phyloP scores from a whole-genome alignment of 2,113 vertebrate genomes.

The Peromyscus leucopus region DNA sequence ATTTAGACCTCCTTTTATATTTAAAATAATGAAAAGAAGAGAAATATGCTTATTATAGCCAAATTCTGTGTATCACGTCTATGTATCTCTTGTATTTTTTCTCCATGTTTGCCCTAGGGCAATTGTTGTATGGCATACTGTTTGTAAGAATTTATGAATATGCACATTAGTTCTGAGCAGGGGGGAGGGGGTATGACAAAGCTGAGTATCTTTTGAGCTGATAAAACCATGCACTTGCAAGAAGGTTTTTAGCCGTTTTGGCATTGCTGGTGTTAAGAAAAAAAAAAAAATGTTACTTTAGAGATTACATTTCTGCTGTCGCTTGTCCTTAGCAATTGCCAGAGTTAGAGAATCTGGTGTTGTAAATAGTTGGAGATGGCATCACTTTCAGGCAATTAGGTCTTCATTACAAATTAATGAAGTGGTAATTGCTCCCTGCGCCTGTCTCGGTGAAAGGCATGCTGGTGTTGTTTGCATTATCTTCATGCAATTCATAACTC shows the following conservation, averaged over 20 bases:
- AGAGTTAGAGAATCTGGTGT: background rate
- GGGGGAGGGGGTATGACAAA: background rate
- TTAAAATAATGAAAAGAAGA: background rate
- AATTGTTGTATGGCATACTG: background rate
- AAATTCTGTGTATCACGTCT: background rate
- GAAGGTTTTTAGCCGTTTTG: background rate
- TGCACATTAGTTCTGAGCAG: background rate
- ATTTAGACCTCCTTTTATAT: background rate
- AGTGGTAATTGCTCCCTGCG: conserved; percentile 73
- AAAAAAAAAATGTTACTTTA: background rate
- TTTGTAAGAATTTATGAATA: conserved; percentile 18
- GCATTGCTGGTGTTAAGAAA: background rate
- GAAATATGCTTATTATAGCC: background rate
- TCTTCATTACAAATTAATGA: conserved; percentile 79
- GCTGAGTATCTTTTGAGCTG: background rate
- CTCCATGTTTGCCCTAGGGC: background rate
- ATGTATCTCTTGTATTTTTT: background rate
- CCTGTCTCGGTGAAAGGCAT: conserved; percentile 63
- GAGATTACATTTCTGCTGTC: background rate
- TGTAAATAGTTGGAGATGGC: background rate
- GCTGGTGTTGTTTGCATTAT: conserved; percentile 67
- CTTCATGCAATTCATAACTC: conserved; percentile 30
- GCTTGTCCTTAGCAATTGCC: background rate
- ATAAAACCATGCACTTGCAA: background rate
- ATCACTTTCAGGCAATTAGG: conserved; percentile 74